Percentiles rank a stretch among this genome's conserved stretches.
Conservation (phyloP, 2,113 vertebrate genomes). For the Oreocharis arfaki region DNA sequence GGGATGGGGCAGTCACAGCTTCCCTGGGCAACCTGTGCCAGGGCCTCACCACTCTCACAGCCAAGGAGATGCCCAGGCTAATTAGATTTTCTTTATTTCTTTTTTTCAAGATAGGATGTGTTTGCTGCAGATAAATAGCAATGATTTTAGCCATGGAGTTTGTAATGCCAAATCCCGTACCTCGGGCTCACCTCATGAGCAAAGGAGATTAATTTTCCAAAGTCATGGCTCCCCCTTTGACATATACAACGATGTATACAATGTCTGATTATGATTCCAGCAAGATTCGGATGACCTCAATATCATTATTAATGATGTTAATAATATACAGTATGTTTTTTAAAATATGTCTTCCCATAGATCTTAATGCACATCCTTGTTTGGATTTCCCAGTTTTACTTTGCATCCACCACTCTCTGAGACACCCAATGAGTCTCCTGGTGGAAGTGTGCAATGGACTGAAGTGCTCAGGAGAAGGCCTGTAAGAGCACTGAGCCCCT, state of each 20-base stretch:
- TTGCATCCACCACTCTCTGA: not conserved
- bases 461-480: not conserved
- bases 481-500: not conserved
- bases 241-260: not conserved
- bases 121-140: not conserved
- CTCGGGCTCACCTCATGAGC: not conserved
- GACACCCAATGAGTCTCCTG: not conserved
- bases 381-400: not conserved
- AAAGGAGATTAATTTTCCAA: not conserved
- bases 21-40: fast-evolving
- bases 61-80: not conserved
- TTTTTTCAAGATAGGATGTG: not conserved
- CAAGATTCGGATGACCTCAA: not conserved
- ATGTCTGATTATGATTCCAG: not conserved
- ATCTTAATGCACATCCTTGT: not conserved
- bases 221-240: not conserved
- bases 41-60: not conserved
- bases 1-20: not conserved
- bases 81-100: not conserved
- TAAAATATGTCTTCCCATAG: not conserved
- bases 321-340: not conserved
- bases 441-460: not conserved
- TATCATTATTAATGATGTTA: not conserved
- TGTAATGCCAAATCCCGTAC: not conserved
- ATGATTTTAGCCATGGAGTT: not conserved